Evolutionary conservation across 2,888 invertebrate species (phyloP).

Genomic region (Brenthis daphne): DNA sequence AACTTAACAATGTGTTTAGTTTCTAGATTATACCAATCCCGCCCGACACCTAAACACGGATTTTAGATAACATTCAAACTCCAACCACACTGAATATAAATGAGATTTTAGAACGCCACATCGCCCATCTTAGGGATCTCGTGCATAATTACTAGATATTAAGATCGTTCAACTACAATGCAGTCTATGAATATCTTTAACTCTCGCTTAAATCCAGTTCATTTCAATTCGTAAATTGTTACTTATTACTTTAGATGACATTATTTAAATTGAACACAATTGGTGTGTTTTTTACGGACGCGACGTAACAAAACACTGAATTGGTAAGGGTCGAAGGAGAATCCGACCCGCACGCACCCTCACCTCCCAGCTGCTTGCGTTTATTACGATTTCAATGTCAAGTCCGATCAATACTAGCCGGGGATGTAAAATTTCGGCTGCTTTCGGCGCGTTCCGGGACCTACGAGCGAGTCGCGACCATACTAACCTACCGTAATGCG

Average conservation of each 20-base stretch:
- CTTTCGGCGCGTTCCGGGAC: constrained; percentile 75
- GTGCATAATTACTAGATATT: constrained; percentile 67
- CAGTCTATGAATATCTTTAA: constrained; percentile 65
- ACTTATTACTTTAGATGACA: constrained; percentile 6
- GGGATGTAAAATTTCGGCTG: constrained; percentile 79
- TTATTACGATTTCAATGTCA: constrained; percentile 81
- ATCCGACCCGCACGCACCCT: constrained; percentile 65
- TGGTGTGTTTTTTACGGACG: constrained; percentile 37
- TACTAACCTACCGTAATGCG: constrained; percentile 82
- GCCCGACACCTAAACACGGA: constrained; percentile 81
- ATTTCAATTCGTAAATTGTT: not conserved
- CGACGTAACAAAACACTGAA: constrained; percentile 39
- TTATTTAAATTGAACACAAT: constrained; percentile 13
- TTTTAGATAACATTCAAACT: constrained; percentile 82
- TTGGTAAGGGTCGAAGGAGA: constrained; percentile 58
- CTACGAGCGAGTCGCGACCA: constrained; percentile 66
- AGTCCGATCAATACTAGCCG: constrained; percentile 79
- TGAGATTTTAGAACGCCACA: constrained; percentile 75
- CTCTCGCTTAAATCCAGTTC: constrained; percentile 29
- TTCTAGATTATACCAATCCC: constrained; percentile 79
- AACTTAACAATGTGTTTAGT: constrained; percentile 80
- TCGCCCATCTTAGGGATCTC: constrained; percentile 69
- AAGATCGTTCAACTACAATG: constrained; percentile 58
- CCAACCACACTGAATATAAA: constrained; percentile 80
- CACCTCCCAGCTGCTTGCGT: constrained; percentile 77